Base-by-base conservation (phyloP, 92 coral and sea anemone genomes). In the Parazoanthus swiftii region DNA sequence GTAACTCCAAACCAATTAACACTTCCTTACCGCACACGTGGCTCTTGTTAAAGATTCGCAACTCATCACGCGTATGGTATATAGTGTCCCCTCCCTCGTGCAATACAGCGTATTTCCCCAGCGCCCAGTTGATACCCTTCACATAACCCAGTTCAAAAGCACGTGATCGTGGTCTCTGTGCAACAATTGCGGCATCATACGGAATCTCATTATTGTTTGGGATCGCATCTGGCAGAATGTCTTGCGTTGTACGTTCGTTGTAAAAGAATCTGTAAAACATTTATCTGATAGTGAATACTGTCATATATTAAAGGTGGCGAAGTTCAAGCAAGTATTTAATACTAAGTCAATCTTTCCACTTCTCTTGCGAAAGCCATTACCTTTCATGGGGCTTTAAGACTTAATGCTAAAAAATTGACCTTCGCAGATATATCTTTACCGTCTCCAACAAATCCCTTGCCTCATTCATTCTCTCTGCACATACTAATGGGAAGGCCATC, bases 61-160 rank as follows among this genome's bases (percentile, higher is more conserved):
- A 83, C 68, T 95, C 95, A 50, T 93, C 94, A 79, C 88, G 85
- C 8, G 95, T 91, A 65, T 93, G 98, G 51, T 91, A 86, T 65
- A 95, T 91, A 63, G 85, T 85, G 46, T 92, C 92, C 15, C 98
- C 98, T 54, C 93, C 92, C 44, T 95, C 94, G 74, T 93, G 94
- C 91, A 94, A 88, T 63, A 95, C 83, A 80, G 89, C 89, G 65
- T 86, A 93, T 81, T 93, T 92, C 36, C 95, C 95, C 13, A 86
- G 80, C 11, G 81, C 88, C 86, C 86, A 83, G 86, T 83, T 26
- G 18, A 95, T 88, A 79, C 94, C 95, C 88, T 95, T 94, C 72
- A 95, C 91, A 91, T 95, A 92, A 16, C 94, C 98, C 29, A 94
- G 91, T 73, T 91, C 93, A 77, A 93, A 93, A 51, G 98, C 98